phyloP scores from a whole-genome alignment of 1,140 invertebrate species.

The Hestina assimilis region DNA sequence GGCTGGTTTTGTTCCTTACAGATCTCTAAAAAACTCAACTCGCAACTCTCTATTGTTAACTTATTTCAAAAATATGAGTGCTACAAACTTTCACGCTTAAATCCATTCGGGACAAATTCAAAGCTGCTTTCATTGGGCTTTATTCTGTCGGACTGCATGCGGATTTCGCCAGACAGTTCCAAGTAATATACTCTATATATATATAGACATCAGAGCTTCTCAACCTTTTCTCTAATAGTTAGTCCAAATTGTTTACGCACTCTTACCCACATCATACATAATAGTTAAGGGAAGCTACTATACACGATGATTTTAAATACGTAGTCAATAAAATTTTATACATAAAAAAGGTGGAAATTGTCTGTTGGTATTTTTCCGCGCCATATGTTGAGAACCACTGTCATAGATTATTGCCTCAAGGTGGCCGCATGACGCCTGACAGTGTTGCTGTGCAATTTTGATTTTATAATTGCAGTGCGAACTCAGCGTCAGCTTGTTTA shows the following conservation, averaged over 20 bases:
- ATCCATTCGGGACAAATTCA: conserved; percentile 57
- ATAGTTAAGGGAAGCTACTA: no score
- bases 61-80: conserved; percentile 43
- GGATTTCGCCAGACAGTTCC: conserved; percentile 51
- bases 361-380: no score
- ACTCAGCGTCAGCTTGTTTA: conserved; percentile 30
- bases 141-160: conserved; percentile 47
- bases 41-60: no score
- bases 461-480: conserved; percentile 49
- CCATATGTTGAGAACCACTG: conserved; percentile 31
- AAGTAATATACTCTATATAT: conserved; percentile 19
- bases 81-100: conserved; percentile 52
- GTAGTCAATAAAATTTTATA: no score
- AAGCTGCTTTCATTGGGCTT: conserved; percentile 59
- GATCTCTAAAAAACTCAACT: no score
- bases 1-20: no score
- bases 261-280: no score
- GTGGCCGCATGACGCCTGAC: conserved; percentile 44
- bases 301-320: no score
- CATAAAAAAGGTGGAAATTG: no score
- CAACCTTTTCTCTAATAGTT: conserved; percentile 5
- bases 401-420: conserved; percentile 58
- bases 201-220: conserved; percentile 1
- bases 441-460: conserved; percentile 41
- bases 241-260: no score